Evolutionary conservation across 1,140 invertebrate genomes (phyloP).

Genomic region (Lepidotrigona ventralis): DNA sequence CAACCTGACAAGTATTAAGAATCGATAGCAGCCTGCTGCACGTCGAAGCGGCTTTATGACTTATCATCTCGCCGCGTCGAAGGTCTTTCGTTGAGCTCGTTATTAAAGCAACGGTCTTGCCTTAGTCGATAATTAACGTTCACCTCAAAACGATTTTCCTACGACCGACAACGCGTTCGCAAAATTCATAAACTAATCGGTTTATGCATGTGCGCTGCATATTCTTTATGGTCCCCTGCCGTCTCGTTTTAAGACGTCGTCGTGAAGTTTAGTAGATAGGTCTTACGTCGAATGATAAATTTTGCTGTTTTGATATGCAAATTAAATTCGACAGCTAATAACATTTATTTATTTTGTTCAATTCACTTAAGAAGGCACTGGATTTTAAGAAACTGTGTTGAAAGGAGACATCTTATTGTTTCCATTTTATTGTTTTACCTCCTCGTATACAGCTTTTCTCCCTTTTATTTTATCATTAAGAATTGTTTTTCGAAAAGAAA

Average conservation of each 20-base stretch:
- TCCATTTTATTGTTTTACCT: too few species aligned
- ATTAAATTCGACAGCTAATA: too few species aligned
- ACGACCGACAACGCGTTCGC: background rate
- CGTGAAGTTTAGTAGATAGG: background rate
- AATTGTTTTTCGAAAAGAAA: too few species aligned
- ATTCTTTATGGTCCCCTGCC: background rate
- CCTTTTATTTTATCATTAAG: too few species aligned
- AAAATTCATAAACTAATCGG: background rate
- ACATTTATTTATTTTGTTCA: too few species aligned
- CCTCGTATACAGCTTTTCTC: too few species aligned
- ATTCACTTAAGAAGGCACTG: too few species aligned
- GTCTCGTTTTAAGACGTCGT: background rate
- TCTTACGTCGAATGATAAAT: too few species aligned
- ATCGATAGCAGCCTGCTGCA: slow-evolving; percentile 15
- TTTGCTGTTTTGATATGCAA: too few species aligned
- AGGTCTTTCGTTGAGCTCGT: background rate
- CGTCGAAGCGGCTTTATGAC: background rate
- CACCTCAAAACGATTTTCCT: background rate
- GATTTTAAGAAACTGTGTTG: too few species aligned
- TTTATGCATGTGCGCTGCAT: background rate
- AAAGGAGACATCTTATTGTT: too few species aligned
- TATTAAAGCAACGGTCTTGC: background rate
- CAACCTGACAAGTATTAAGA: slow-evolving; percentile 43
- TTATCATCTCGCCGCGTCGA: background rate
- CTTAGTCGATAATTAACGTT: slow-evolving; percentile 29